Evolutionary conservation across 1,140 invertebrate species (phyloP), one percentile per base, ranked within the genome.

Genomic region (Lepidurus packardi): DNA sequence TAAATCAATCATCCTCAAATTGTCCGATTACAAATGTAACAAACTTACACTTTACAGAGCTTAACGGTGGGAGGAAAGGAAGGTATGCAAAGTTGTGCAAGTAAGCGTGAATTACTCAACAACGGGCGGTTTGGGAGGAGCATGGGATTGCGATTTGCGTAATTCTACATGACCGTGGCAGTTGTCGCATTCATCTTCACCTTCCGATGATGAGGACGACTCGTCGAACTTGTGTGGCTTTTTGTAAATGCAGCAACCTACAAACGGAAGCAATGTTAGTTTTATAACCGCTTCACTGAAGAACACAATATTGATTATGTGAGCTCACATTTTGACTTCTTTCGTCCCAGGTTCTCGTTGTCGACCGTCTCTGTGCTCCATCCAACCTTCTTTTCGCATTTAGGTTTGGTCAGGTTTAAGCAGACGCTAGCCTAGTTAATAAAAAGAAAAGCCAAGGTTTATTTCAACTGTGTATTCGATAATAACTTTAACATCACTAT

Each of bases 291-390:
- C n/a, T 73, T 76, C 25, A 73, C 41, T 53, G 9, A 74, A 24
- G 34, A 78, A 65, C 24, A 44, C 21, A 45, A 0, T 74, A 76
- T 25, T 42, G 9, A 24, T 34, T 34, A 47, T 16, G 43, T 44
- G 34, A 77, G 84, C 88, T 90, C 88, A 96, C 95, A 96, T 89
- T 96, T 97, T 76, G 94, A 96, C 85, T 97, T 97, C 85, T 95
- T 96, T 85, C 93, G 94, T 83, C 94, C 93, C 90, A 96, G 89
- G 83, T 95, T 85, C 86, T 97, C 95, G 87, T 97, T 97, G 84
- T 97, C 94, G 21, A 97, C 92, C 1, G 94, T 96, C 80, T 91
- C 93, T 78, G 90, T 90, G 42, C 90, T 91, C 92, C 94, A 97
- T 81, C 92, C 90, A 4, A 97, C 94, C 86, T 94, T 91, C 85